Conservation (phyloP, 2,113 vertebrate genomes). For the Ageneiosus marmoratus region DNA sequence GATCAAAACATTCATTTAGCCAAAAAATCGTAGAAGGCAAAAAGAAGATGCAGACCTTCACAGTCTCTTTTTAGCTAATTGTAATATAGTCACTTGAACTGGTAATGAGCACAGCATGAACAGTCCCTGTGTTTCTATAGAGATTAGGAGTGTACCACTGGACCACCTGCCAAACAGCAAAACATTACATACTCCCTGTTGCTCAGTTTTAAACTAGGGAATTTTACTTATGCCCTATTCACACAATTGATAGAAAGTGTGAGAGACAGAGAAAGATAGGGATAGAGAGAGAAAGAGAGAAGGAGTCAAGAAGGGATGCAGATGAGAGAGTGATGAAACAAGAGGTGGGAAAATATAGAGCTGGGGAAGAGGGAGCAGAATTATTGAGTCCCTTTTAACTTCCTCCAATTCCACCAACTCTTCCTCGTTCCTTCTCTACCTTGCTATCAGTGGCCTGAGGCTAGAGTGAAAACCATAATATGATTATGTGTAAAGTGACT, state of each 20-base stretch:
- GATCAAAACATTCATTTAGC: conserved; percentile 1
- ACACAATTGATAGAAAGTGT: not conserved
- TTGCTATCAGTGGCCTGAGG: conserved; percentile 26
- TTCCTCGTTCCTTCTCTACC: conserved; percentile 1
- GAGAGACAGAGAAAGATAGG: conserved; percentile 45
- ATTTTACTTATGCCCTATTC: not conserved
- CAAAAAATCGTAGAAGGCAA: conserved; percentile 23
- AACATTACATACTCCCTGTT: conserved; percentile 31
- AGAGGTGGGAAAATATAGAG: not conserved
- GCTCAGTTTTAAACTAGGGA: conserved; percentile 17
- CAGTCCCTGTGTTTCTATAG: not conserved
- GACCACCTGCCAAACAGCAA: conserved; percentile 35
- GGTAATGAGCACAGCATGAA: conserved; percentile 6
- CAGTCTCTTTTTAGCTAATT: conserved; percentile 4
- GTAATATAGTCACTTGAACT: conserved; percentile 8
- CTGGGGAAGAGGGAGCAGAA: not conserved
- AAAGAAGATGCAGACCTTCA: not conserved
- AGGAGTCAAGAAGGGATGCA: conserved; percentile 21
- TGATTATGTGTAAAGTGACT: conserved; percentile 46
- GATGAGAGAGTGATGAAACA: not conserved
- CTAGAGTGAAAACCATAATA: conserved; percentile 13
- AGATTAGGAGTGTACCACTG: conserved; percentile 32
- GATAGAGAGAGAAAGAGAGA: conserved; percentile 42
- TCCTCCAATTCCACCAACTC: conserved; percentile 26
- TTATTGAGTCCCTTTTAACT: conserved; percentile 7